phyloP scores from a whole-genome alignment of 1,140 invertebrate species.

The Lepidostoma basale region DNA sequence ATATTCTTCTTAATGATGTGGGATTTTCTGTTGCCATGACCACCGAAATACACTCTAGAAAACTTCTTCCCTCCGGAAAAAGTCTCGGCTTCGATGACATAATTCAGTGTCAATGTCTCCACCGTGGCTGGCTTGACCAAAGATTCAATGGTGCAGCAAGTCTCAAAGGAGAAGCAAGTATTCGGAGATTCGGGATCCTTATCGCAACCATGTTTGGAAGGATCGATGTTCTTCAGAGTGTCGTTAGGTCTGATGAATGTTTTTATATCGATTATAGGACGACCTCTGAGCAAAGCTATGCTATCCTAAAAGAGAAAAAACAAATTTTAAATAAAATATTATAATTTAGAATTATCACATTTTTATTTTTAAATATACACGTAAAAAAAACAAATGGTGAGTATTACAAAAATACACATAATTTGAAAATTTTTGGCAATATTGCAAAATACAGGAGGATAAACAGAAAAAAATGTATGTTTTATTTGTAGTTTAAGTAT shows the following conservation, averaged over 20 bases:
- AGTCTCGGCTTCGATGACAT: constrained; percentile 84
- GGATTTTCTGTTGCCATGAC: constrained; percentile 57
- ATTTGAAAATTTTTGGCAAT: no score
- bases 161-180: constrained; percentile 87
- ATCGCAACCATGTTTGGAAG: constrained; percentile 72
- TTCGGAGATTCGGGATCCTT: constrained; percentile 69
- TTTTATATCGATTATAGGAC: constrained; percentile 86
- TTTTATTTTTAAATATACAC: no score
- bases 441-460: no score
- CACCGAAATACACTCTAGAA: constrained; percentile 79
- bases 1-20: constrained; percentile 67
- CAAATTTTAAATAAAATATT: background rate
- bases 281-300: constrained; percentile 74
- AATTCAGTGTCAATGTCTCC: constrained; percentile 67
- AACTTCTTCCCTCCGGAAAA: constrained; percentile 78
- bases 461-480: no score
- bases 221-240: constrained; percentile 79
- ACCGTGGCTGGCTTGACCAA: constrained; percentile 62
- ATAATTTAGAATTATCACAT: no score
- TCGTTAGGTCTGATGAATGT: constrained; percentile 63
- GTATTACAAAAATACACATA: no score
- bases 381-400: no score
- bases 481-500: no score
- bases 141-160: constrained; percentile 82
- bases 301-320: constrained; percentile 61